phyloP scores from a whole-genome alignment of 2,113 vertebrate genomes.

The Fulica atra region DNA sequence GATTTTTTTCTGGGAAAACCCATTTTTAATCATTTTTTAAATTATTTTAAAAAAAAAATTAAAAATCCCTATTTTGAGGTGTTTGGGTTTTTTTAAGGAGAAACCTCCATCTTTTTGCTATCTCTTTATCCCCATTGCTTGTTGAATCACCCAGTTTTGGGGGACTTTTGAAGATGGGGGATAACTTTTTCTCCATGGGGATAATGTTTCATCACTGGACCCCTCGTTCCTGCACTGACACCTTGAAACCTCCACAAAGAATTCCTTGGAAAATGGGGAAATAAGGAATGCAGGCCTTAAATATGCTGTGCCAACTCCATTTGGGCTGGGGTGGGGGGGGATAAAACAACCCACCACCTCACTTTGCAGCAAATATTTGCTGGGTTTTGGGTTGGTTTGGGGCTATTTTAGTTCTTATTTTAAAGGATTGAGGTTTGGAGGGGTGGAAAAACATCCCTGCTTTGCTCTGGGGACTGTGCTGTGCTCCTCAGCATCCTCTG shows the following conservation, averaged over 20 bases:
- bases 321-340: background rate
- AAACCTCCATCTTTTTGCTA: background rate
- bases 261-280: background rate
- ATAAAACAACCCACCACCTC: too few species aligned
- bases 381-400: too few species aligned
- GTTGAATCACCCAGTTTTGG: accelerated
- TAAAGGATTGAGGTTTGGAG: background rate
- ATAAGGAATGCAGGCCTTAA: background rate
- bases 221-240: accelerated
- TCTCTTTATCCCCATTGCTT: accelerated
- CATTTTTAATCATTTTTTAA: background rate
- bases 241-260: background rate
- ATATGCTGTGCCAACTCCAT: accelerated
- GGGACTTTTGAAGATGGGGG: background rate
- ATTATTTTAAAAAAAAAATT: background rate
- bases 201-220: background rate
- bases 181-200: background rate
- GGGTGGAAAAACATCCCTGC: background rate
- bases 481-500: accelerated
- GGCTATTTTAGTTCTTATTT: background rate
- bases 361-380: background rate
- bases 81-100: background rate
- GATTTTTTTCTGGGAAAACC: background rate
- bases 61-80: background rate
- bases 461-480: accelerated